Base-by-base conservation (phyloP, 1,140 invertebrate genomes). In the Papilio dardanus region DNA sequence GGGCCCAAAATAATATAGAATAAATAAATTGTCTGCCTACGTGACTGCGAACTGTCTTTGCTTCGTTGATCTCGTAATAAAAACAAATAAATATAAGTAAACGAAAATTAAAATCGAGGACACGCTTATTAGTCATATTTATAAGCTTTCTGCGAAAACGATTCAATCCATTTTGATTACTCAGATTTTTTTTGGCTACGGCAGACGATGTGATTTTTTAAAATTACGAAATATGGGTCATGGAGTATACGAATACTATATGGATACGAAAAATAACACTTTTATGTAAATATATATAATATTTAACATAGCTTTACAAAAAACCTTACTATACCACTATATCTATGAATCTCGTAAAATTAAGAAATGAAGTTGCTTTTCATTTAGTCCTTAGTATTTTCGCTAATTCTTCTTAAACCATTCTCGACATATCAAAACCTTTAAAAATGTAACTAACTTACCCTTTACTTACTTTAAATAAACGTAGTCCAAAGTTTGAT, bases 131-230 rank as follows among this genome's bases (percentile, higher is more conserved):
- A 54, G 7, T 54, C 50, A 54, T 10, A 54, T 46, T 46, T n/a
- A 54, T 24, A 54, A 54, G 50, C 50, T 54, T 54, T 54, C 50
- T 12, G 50, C 50, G 50, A 54, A 54, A 54, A 54, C 10, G 50
- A 12, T 54, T 54, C 7, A 54, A 54, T 24, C 12, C 50, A 54
- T 24, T 54, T 54, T 12, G 50, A 19, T 24, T 54, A 28, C 50
- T 21, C 50, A 21, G 19, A 24, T 24, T 54, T 24, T 50, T 19
- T 46, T 37, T 37, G 10, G 35, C 5, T 46, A n/a, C 5, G n/a
- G 42, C 42, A 46, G 42, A 46, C 42, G 16, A 7, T 7, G 35
- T 12, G 2, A n/a, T n/a, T 46, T 46, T n/a, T 19, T 6, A 19
- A 6, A 46, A n/a, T 46, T 19, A 46, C 42, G 12, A 46, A 7